A percentile compares a stretch with the other conserved stretches of the same genome.
Conservation (phyloP, 2,797 vertebrate genomes). For the Hippoglossus hippoglossus region DNA sequence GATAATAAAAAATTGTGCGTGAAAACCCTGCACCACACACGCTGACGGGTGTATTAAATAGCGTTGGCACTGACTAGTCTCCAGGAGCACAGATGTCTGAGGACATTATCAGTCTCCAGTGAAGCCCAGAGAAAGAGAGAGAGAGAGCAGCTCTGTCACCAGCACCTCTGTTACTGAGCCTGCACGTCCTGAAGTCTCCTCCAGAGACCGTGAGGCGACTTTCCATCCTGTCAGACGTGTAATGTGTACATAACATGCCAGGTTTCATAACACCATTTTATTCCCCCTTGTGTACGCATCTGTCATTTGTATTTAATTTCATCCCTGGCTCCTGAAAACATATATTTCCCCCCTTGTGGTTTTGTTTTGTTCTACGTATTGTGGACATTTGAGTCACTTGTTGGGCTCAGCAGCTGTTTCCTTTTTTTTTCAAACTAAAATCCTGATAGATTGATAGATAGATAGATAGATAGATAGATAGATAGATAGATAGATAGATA, state of each 20-base stretch:
- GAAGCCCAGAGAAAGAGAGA: conserved; percentile 10
- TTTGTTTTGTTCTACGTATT: no score
- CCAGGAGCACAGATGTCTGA: conserved; percentile 61
- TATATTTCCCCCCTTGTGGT: no score
- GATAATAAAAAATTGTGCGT: no score
- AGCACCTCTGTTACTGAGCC: conserved; percentile 22
- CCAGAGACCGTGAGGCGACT: conserved; percentile 18
- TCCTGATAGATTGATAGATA: no score
- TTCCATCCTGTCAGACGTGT: conserved; percentile 18
- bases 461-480: no score
- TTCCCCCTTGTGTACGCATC: neutral
- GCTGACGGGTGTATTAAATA: conserved; percentile 20
- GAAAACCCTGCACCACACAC: conserved; percentile 27
- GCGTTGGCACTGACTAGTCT: conserved; percentile 36
- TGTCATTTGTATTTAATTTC: neutral
- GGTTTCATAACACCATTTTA: conserved; percentile 11
- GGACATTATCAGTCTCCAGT: conserved; percentile 58
- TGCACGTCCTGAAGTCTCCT: conserved; percentile 15
- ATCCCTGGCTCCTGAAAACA: neutral
- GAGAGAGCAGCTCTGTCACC: conserved; percentile 33
- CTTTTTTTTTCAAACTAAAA: neutral
- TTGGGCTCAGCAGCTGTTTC: neutral
- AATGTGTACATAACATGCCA: neutral
- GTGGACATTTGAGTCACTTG: no score
- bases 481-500: no score